These are phyloP conservation scores for Galemys pyrenaicus DNA, from an alignment of 2,113 vertebrate genomes.

Conservation along the genomic window DNA sequence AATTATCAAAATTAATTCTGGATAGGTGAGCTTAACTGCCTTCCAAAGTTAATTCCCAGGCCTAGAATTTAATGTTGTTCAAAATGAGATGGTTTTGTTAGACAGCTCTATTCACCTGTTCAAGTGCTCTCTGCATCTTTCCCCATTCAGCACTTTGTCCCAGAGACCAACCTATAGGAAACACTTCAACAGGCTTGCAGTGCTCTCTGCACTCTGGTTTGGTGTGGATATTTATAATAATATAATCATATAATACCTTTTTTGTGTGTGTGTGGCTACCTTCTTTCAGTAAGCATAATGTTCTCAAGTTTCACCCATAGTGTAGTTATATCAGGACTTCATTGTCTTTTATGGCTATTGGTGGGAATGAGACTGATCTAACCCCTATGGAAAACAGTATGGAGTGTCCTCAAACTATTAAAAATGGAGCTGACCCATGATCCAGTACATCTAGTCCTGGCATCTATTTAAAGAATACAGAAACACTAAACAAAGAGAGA, in stretches of 20 bases:
- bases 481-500: no score
- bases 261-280: not conserved
- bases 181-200: no score
- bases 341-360: not conserved
- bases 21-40: no score
- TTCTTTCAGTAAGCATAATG: not conserved
- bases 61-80: not conserved
- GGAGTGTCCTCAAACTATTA: no score
- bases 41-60: no score
- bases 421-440: no score
- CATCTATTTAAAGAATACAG: no score
- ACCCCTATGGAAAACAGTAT: no score
- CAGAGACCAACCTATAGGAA: not conserved
- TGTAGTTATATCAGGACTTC: not conserved
- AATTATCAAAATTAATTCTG: not conserved
- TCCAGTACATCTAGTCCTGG: no score
- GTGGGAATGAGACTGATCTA: no score
- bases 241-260: not conserved
- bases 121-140: not conserved
- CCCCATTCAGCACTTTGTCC: not conserved
- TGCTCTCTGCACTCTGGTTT: not conserved
- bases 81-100: not conserved
- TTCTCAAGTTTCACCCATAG: no score
- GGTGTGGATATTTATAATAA: not conserved
- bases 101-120: not conserved